Percentiles rank a stretch among this genome's conserved stretches.
Conservation (phyloP, 2,888 invertebrate genomes). For the Lasius fuliginosus region DNA sequence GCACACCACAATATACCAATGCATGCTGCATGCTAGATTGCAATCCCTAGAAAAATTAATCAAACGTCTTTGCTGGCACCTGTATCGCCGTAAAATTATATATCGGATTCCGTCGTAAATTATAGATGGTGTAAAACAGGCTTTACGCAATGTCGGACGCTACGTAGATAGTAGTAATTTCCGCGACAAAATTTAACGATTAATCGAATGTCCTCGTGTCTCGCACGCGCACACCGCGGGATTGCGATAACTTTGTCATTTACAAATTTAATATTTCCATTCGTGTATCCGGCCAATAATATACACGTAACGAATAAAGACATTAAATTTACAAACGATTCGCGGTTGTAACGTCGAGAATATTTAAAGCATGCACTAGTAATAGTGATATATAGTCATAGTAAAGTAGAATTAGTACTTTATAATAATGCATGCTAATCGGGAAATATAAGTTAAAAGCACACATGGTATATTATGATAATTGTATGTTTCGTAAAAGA, state of each 20-base stretch:
- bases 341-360: background rate
- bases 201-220: constrained; percentile 19
- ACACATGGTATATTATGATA: background rate
- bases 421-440: constrained; percentile 18
- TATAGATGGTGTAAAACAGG: background rate
- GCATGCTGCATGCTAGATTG: background rate
- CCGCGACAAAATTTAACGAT: constrained; percentile 32
- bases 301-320: background rate
- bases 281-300: constrained; percentile 26
- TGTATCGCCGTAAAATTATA: background rate
- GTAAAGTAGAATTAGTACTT: background rate
- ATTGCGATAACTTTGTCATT: constrained; percentile 21
- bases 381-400: background rate
- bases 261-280: constrained; percentile 29
- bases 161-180: constrained; percentile 25
- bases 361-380: background rate
- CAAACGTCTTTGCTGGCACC: background rate
- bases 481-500: background rate
- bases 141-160: background rate
- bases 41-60: constrained; percentile 1
- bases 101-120: background rate
- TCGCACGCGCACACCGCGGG: constrained; percentile 7
- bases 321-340: constrained; percentile 38
- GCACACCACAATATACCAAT: background rate
- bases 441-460: background rate